Conservation (phyloP, 2,888 invertebrate species). For the Meloe dianella region DNA sequence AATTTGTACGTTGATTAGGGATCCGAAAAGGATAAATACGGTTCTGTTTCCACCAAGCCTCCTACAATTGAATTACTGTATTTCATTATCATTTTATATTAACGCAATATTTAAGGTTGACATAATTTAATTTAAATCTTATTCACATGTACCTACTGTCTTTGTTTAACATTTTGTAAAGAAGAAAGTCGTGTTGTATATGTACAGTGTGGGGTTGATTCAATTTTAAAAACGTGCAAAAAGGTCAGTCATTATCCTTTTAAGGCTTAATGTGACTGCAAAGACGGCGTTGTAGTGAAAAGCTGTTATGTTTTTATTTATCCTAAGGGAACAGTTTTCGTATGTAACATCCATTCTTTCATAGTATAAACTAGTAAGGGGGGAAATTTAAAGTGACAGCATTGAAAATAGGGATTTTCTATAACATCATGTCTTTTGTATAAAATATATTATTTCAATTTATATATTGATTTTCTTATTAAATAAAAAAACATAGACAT, state of each 20-base stretch:
- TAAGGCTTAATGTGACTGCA: conserved; percentile 28
- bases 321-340: conserved; percentile 46
- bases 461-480: conserved; percentile 12
- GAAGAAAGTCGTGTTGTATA: background rate
- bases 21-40: too few species aligned
- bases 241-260: conserved; percentile 31
- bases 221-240: conserved; percentile 20
- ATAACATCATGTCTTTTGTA: conserved; percentile 34
- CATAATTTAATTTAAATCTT: background rate
- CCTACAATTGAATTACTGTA: too few species aligned
- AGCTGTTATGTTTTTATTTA: conserved; percentile 47
- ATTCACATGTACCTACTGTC: too few species aligned
- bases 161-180: background rate
- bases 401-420: conserved; percentile 38
- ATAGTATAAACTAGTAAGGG: conserved; percentile 34
- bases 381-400: conserved; percentile 42
- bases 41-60: too few species aligned
- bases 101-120: too few species aligned
- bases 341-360: conserved; percentile 41
- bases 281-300: conserved; percentile 27
- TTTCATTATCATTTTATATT: too few species aligned
- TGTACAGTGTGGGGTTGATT: conserved; percentile 6
- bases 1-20: too few species aligned
- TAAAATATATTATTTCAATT: conserved; percentile 28
- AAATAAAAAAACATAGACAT: background rate